Conservation (phyloP, 2,113 vertebrate species). For the Cheirogaleus medius region DNA sequence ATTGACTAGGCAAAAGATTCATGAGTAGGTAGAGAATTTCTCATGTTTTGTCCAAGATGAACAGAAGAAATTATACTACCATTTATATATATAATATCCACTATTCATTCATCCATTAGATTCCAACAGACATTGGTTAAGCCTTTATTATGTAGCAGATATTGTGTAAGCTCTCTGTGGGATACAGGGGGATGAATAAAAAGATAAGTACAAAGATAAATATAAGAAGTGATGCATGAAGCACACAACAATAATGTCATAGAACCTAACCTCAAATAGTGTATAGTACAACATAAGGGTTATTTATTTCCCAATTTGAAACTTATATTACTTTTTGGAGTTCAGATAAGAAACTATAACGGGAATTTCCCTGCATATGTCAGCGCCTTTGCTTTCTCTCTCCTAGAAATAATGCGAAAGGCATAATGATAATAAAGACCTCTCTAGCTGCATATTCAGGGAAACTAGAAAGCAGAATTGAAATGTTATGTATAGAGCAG, state of each 20-base stretch:
- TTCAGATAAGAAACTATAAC: not conserved
- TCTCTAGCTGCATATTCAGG: not conserved
- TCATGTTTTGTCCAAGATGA: not conserved
- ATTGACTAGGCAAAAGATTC: not conserved
- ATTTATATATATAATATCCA: not conserved
- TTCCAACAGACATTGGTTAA: not conserved
- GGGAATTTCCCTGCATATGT: not conserved
- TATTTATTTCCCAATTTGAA: not conserved
- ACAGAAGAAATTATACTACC: not conserved
- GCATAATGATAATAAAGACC: not conserved
- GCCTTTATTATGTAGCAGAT: not conserved
- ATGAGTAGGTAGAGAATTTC: not conserved
- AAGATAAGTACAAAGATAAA: not conserved
- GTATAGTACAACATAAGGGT: not conserved
- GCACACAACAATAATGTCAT: not conserved
- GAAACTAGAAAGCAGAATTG: not conserved
- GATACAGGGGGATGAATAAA: not conserved
- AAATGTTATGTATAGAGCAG: not conserved
- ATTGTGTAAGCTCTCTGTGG: not conserved
- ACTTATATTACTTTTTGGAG: not conserved
- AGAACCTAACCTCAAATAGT: not conserved
- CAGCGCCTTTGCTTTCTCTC: not conserved
- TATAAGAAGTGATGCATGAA: not conserved
- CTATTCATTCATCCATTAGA: not conserved
- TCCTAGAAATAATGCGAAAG: slow-evolving; percentile 17